These are phyloP conservation scores for Sycophaga agraensis DNA, from an alignment of 1,140 invertebrate genomes.

Conservation along the genomic window DNA sequence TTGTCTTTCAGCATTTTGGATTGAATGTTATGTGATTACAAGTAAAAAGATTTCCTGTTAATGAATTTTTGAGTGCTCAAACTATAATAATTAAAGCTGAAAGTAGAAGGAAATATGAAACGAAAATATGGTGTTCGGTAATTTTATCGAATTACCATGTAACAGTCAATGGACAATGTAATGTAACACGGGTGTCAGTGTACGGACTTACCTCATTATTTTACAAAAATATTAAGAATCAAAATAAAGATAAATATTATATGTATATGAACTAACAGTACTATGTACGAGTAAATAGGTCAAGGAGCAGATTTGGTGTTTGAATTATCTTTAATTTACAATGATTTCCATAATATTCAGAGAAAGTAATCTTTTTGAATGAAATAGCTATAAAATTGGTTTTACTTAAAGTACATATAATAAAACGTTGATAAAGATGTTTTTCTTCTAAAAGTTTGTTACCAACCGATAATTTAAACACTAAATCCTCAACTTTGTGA, in stretches of 20 bases:
- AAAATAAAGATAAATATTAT: slow-evolving; percentile 31
- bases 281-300: slow-evolving; percentile 1
- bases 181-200: slow-evolving; percentile 16
- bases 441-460: too few species aligned
- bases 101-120: slow-evolving; percentile 19
- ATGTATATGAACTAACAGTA: slow-evolving; percentile 24
- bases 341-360: too few species aligned
- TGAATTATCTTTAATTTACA: neutral
- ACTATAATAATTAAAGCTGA: slow-evolving; percentile 11
- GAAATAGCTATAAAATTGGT: too few species aligned
- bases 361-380: too few species aligned
- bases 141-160: slow-evolving; percentile 7
- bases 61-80: slow-evolving; percentile 4
- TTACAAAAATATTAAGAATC: slow-evolving; percentile 29
- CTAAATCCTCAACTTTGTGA: slow-evolving; percentile 9
- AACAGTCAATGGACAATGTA: slow-evolving; percentile 17
- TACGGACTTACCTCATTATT: slow-evolving; percentile 32
- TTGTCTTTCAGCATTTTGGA: slow-evolving; percentile 31
- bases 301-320: slow-evolving; percentile 9
- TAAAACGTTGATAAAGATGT: too few species aligned
- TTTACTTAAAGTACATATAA: too few species aligned
- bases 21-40: slow-evolving; percentile 24
- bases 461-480: slow-evolving; percentile 15
- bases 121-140: neutral
- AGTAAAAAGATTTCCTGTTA: slow-evolving; percentile 16